A percentile compares a stretch with the other conserved stretches of the same genome.
Conservation (phyloP, 2,113 vertebrate genomes). For the Piprites chloris region DNA sequence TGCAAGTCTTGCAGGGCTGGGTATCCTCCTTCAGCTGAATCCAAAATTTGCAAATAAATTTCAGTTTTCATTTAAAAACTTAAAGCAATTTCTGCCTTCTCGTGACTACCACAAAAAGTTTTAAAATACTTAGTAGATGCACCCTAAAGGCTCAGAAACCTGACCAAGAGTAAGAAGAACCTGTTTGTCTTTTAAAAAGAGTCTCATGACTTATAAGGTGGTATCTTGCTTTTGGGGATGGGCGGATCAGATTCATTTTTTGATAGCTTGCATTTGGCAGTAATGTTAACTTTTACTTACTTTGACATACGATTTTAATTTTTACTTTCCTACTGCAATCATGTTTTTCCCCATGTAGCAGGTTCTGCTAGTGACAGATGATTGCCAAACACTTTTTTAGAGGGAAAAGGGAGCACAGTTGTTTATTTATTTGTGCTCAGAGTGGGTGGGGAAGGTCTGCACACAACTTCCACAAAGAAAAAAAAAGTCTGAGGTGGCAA, state of each 20-base stretch:
- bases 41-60: background rate
- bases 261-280: slow-evolving; percentile 28
- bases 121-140: background rate
- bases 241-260: slow-evolving; percentile 13
- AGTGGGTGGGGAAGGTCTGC: background rate
- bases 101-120: background rate
- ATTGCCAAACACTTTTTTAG: slow-evolving; percentile 36
- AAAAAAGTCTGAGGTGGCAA: slow-evolving; percentile 17
- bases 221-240: slow-evolving; percentile 56
- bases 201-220: slow-evolving; percentile 41
- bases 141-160: slow-evolving; percentile 41
- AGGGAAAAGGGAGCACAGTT: background rate
- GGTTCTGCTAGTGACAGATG: slow-evolving; percentile 41
- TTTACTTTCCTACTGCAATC: slow-evolving; percentile 22
- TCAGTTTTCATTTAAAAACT: background rate
- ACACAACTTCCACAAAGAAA: background rate
- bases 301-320: background rate
- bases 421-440: background rate
- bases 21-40: background rate
- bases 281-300: slow-evolving; percentile 18
- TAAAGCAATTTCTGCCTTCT: background rate
- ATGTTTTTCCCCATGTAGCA: slow-evolving; percentile 19
- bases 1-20: background rate
- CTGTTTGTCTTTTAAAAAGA: slow-evolving; percentile 7
- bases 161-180: slow-evolving; percentile 2